A percentile compares a stretch with the other conserved stretches of the same genome.
Evolutionary conservation across 2,113 vertebrate genomes (phyloP).

Genomic region (Ictalurus furcatus): DNA sequence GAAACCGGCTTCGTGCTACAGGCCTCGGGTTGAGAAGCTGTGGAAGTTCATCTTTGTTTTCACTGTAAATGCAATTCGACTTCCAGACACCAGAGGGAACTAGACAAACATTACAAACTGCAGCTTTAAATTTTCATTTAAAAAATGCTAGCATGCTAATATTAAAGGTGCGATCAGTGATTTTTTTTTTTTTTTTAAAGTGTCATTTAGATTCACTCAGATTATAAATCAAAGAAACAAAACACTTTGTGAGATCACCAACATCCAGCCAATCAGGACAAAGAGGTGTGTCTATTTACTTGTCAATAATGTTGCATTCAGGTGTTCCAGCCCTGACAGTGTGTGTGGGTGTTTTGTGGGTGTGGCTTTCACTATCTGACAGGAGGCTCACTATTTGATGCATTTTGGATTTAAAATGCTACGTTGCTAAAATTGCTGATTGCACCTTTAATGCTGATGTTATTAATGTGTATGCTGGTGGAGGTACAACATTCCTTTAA

Average conservation of each 20-base stretch:
- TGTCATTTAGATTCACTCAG: background rate
- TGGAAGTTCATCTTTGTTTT: background rate
- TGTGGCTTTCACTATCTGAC: background rate
- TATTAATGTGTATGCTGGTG: background rate
- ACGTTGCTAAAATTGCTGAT: background rate
- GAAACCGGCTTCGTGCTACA: too few species aligned
- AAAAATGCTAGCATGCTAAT: background rate
- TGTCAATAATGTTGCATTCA: background rate
- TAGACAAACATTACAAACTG: background rate
- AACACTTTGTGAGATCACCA: background rate
- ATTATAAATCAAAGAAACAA: background rate
- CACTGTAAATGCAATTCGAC: background rate
- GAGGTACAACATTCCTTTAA: background rate
- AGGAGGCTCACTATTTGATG: background rate
- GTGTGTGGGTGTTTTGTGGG: background rate
- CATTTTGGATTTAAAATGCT: background rate
- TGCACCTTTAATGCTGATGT: background rate
- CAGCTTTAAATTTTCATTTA: background rate
- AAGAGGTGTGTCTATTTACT: too few species aligned
- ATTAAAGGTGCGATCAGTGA: background rate
- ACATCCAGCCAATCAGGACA: background rate
- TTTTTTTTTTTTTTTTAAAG: background rate
- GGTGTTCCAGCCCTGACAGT: background rate
- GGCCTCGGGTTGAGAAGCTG: background rate
- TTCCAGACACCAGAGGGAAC: background rate